phyloP scores from a whole-genome alignment of 1,140 invertebrate genomes.

The Heliconius eleuchia region DNA sequence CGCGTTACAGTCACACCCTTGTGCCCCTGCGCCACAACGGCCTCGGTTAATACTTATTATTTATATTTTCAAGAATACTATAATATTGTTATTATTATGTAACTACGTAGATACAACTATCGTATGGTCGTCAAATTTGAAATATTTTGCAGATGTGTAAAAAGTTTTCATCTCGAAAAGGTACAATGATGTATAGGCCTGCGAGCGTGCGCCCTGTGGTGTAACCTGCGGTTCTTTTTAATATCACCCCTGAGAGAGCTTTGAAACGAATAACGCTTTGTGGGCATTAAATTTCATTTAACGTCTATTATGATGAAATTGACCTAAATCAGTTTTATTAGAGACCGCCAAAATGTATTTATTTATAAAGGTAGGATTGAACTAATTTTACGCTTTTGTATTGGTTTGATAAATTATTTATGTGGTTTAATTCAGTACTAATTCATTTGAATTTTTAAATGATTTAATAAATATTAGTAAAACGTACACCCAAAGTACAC shows the following conservation, averaged over 20 bases:
- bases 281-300: constrained; percentile 33
- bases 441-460: background rate
- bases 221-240: constrained; percentile 39
- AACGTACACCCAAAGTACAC: background rate
- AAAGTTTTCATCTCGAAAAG: constrained; percentile 38
- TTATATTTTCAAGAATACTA: background rate
- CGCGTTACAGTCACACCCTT: too few species aligned
- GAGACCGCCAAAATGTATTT: background rate
- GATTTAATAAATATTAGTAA: background rate
- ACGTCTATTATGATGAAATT: constrained; percentile 8
- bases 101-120: background rate
- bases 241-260: constrained; percentile 38
- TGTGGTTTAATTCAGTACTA: background rate
- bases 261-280: constrained; percentile 25
- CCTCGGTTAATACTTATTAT: background rate
- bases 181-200: constrained; percentile 39
- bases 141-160: constrained; percentile 30
- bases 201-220: constrained; percentile 23
- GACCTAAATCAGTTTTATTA: constrained; percentile 7
- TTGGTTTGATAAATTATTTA: too few species aligned
- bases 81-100: background rate
- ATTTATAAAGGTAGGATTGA: background rate
- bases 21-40: too few species aligned
- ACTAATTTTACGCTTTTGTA: background rate
- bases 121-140: background rate